Percentiles rank a stretch among this genome's conserved stretches.
Evolutionary conservation across 2,797 vertebrate species (phyloP).

Genomic region (Enteromius treurensis): DNA sequence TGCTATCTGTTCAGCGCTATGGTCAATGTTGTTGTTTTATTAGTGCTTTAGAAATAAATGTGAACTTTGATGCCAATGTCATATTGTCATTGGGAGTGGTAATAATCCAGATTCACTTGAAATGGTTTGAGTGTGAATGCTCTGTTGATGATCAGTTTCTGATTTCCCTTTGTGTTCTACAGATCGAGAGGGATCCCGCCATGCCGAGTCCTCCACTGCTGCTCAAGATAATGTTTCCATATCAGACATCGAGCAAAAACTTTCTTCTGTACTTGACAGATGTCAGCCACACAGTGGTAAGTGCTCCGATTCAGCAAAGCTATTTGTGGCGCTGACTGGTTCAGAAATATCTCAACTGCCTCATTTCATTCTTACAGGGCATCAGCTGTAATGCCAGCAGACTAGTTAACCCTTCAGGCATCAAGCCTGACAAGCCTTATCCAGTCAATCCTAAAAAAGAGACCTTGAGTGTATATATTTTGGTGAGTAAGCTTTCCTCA

Average conservation of each 20-base stretch:
- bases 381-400: conserved; percentile 73
- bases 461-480: conserved; percentile 74
- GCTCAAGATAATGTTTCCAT: conserved; percentile 84
- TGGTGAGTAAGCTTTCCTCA: conserved; percentile 70
- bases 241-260: conserved; percentile 77
- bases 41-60: too few relatives aligned
- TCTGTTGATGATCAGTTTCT: background rate
- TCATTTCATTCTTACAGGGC: conserved; percentile 72
- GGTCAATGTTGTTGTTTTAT: too few relatives aligned
- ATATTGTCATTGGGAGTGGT: background rate
- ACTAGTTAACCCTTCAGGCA: conserved; percentile 74
- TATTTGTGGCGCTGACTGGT: background rate
- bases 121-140: conserved; percentile 11
- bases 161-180: conserved; percentile 17
- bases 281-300: conserved; percentile 77
- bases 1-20: too few relatives aligned
- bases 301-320: conserved; percentile 33
- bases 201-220: conserved; percentile 79
- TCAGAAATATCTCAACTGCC: background rate
- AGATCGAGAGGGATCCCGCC: conserved; percentile 83
- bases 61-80: background rate
- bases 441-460: conserved; percentile 74
- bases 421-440: conserved; percentile 61
- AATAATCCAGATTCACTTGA: conserved; percentile 13
- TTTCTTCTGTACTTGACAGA: conserved; percentile 84